Percentiles rank a stretch among this genome's conserved stretches.
phyloP scores from a whole-genome alignment of 2,113 vertebrate species.

The Cyanoramphus novaezelandiae region DNA sequence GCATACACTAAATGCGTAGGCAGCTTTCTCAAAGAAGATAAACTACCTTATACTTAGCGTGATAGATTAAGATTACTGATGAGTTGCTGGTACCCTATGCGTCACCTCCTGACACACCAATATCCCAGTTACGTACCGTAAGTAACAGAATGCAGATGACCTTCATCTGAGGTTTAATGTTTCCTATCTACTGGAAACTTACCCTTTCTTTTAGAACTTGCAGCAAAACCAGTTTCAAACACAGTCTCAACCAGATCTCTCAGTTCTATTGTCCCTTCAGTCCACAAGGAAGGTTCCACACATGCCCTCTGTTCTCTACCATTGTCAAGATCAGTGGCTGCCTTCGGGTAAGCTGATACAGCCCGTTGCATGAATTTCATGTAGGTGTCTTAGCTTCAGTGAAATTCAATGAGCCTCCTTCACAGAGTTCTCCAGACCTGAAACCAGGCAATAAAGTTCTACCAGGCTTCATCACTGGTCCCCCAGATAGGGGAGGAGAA shows the following conservation, averaged over 20 bases:
- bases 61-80: background rate
- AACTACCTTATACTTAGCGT: background rate
- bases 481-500: background rate
- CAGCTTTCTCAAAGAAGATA: background rate
- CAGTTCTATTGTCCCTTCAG: background rate
- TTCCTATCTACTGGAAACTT: background rate
- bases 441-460: background rate
- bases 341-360: background rate
- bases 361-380: background rate
- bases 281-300: background rate
- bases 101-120: background rate
- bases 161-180: background rate
- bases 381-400: background rate
- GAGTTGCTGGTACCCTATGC: background rate
- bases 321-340: background rate
- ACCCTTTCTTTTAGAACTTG: background rate
- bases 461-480: rapidly evolving
- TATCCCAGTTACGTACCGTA: background rate
- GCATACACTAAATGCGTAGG: background rate
- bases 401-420: background rate
- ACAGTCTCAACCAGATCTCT: background rate
- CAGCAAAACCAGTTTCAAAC: background rate
- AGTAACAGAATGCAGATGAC: background rate
- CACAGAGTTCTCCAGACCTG: background rate
- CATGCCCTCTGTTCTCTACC: background rate